phyloP scores from a whole-genome alignment of 2,113 vertebrate genomes.

The Tringa solitaria region DNA sequence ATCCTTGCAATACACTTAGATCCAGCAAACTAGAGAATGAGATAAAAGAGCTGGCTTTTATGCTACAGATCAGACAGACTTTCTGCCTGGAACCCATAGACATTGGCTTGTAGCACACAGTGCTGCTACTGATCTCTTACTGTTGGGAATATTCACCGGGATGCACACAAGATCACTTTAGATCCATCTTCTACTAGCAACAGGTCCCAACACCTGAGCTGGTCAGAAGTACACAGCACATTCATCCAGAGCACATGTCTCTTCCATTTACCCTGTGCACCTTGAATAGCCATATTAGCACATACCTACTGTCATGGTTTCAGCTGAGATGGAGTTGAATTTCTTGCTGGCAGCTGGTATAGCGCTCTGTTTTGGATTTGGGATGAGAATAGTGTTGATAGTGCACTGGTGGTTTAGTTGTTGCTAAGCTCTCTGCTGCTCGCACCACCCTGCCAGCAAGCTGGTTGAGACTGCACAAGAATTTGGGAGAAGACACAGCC shows the following conservation, averaged over 20 bases:
- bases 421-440: neutral
- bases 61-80: neutral
- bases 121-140: neutral
- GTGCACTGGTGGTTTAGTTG: neutral
- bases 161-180: neutral
- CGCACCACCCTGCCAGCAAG: neutral
- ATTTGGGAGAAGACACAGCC: neutral
- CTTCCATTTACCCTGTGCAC: neutral
- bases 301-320: neutral
- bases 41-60: neutral
- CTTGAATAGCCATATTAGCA: neutral
- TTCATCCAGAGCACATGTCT: accelerated
- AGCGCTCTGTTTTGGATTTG: neutral
- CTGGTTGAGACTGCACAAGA: neutral
- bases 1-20: neutral
- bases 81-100: neutral
- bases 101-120: neutral
- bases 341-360: neutral
- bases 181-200: neutral
- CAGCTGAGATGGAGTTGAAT: neutral
- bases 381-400: neutral
- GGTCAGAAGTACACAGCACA: neutral
- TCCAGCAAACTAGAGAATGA: neutral
- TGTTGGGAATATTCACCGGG: neutral
- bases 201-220: neutral